A percentile compares a stretch with the other conserved stretches of the same genome.
phyloP scores from a whole-genome alignment of 37 sponge, comb jelly and placozoan genomes.

The Petrosia ficiformis region DNA sequence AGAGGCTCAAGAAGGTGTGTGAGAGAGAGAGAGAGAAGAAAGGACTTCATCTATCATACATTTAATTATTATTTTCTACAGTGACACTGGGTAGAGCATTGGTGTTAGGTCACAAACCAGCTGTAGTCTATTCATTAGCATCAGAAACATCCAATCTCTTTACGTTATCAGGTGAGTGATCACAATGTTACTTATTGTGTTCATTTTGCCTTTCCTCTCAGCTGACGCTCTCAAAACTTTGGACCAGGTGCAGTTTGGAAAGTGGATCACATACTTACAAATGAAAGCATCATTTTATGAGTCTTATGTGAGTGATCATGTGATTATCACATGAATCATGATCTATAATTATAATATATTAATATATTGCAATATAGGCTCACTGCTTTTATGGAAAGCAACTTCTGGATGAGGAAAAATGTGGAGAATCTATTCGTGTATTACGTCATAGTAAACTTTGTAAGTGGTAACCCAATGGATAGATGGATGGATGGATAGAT shows the following conservation, averaged over 20 bases:
- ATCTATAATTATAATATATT: background rate
- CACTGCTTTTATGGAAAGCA: conserved; percentile 91
- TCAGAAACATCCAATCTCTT: conserved; percentile 81
- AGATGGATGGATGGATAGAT: no score
- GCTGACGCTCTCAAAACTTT: conserved; percentile 82
- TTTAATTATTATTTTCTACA: background rate
- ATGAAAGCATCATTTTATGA: conserved; percentile 89
- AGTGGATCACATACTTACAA: conserved; percentile 83
- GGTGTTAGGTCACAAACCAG: conserved; percentile 93
- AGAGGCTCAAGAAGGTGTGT: conserved; percentile 89
- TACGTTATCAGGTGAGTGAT: conserved; percentile 57
- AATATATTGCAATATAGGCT: conserved; percentile 76
- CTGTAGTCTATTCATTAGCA: conserved; percentile 80
- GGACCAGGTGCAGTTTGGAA: conserved; percentile 72
- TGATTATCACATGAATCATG: background rate
- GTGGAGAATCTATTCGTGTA: conserved; percentile 90
- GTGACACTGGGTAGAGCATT: conserved; percentile 94
- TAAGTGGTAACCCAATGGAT: conserved; percentile 60
- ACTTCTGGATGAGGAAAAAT: conserved; percentile 89
- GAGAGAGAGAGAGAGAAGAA: no score
- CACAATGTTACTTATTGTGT: no score
- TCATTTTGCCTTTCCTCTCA: background rate
- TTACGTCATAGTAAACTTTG: conserved; percentile 76
- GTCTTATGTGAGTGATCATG: conserved; percentile 88
- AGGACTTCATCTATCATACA: background rate